These are phyloP conservation scores for Dicranocentrus wangi DNA, from an alignment of 2,888 invertebrate species.

Conservation along the genomic window DNA sequence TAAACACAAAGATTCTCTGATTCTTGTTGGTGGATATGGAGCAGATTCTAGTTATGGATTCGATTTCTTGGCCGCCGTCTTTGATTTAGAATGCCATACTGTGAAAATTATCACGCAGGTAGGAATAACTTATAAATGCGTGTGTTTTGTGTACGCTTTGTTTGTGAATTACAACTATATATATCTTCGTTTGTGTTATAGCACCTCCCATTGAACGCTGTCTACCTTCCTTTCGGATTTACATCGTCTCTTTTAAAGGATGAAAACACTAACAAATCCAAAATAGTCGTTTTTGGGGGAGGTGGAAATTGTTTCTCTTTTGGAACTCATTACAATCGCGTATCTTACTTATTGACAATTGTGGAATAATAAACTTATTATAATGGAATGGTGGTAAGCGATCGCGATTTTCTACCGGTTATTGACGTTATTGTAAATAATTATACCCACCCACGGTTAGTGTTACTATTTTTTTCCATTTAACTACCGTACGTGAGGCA, in stretches of 20 bases:
- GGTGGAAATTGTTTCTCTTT: slow-evolving; percentile 72
- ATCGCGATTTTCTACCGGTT: no score
- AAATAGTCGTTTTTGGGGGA: slow-evolving; percentile 68
- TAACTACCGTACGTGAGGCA: no score
- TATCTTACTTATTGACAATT: slow-evolving; percentile 48
- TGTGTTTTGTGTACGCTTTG: no score
- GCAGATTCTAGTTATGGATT: slow-evolving; percentile 65
- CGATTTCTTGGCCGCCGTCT: slow-evolving; percentile 66
- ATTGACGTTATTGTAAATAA: no score
- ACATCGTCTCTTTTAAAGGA: slow-evolving; percentile 54
- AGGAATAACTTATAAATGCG: not conserved
- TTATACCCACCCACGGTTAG: no score
- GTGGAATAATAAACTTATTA: slow-evolving; percentile 19
- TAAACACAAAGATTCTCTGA: slow-evolving; percentile 52
- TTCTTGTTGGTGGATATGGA: slow-evolving; percentile 71
- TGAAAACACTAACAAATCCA: slow-evolving; percentile 29
- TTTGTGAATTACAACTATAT: no score
- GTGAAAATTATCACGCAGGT: slow-evolving; percentile 52
- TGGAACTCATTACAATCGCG: slow-evolving; percentile 70
- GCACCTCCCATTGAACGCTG: slow-evolving; percentile 52
- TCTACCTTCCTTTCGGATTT: slow-evolving; percentile 71
- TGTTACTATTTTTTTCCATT: no score
- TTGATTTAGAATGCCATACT: slow-evolving; percentile 61
- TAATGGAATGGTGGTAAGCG: no score
- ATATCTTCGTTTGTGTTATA: no score